Evolutionary conservation across 2,113 vertebrate species (phyloP).

Genomic region (Ammospiza nelsoni): DNA sequence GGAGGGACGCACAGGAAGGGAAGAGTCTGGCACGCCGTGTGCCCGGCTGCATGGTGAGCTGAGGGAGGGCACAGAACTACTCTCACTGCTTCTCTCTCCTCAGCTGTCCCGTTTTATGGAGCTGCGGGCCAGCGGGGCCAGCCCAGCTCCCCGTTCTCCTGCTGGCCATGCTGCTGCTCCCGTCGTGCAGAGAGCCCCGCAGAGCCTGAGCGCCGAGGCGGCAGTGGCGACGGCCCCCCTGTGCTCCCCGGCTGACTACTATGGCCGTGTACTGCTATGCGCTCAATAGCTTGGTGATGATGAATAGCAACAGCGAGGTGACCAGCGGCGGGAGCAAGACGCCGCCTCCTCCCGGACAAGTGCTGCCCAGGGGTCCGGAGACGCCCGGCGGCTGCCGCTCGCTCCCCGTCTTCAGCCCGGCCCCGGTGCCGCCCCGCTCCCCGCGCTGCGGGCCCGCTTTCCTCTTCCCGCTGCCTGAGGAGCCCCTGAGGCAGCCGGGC

Average conservation of each 20-base stretch:
- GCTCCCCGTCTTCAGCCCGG: slow-evolving; percentile 63
- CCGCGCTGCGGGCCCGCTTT: slow-evolving; percentile 66
- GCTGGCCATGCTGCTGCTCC: slow-evolving; percentile 46
- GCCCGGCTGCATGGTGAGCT: neutral
- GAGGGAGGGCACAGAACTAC: neutral
- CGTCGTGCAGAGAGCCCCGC: neutral
- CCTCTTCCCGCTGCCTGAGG: slow-evolving; percentile 76
- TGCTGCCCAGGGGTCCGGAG: slow-evolving; percentile 78
- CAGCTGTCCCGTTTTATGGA: slow-evolving; percentile 73
- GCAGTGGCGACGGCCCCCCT: slow-evolving; percentile 32
- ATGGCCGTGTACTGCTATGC: slow-evolving; percentile 85
- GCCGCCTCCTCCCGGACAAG: slow-evolving; percentile 76
- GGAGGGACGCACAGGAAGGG: neutral
- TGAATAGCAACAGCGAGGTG: slow-evolving; percentile 80
- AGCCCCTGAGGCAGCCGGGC: slow-evolving; percentile 61
- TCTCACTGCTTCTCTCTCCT: neutral
- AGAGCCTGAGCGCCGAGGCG: slow-evolving; percentile 33
- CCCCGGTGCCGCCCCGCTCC: slow-evolving; percentile 73
- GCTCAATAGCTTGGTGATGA: slow-evolving; percentile 81
- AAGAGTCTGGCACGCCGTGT: neutral
- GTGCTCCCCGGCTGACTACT: slow-evolving; percentile 72
- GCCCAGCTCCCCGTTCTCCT: neutral
- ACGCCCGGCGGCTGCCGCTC: slow-evolving; percentile 75
- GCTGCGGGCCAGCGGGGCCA: slow-evolving; percentile 22
- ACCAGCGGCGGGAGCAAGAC: slow-evolving; percentile 72